Conservation (phyloP, 1,140 invertebrate species). For the Monomorium pharaonis region DNA sequence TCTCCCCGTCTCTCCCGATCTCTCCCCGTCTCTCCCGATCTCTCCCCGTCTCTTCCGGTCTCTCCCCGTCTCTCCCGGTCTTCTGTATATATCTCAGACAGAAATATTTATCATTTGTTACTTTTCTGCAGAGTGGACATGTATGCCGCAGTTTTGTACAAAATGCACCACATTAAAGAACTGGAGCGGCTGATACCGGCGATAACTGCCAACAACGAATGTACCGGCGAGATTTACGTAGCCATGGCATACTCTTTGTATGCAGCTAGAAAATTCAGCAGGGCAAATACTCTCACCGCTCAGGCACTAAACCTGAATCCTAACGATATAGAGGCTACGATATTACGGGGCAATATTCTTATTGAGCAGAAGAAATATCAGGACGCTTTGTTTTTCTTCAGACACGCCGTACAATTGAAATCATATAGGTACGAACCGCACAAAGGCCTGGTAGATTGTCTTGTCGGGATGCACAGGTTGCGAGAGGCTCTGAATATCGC, state of each 20-base stretch:
- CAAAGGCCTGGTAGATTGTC: conserved; percentile 90
- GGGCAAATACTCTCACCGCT: conserved; percentile 88
- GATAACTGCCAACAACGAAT: conserved; percentile 82
- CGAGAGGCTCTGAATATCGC: conserved; percentile 90
- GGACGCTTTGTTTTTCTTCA: conserved; percentile 90
- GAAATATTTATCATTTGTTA: not conserved
- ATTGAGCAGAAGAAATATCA: conserved; percentile 90
- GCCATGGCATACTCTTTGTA: conserved; percentile 88
- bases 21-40: no score
- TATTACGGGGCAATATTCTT: conserved; percentile 90
- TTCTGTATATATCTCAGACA: not conserved
- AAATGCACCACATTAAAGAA: conserved; percentile 83
- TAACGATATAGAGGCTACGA: conserved; percentile 89
- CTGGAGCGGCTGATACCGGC: conserved; percentile 84
- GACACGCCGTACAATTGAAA: conserved; percentile 89
- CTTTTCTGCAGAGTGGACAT: conserved; percentile 80
- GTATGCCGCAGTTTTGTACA: conserved; percentile 84
- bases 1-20: no score
- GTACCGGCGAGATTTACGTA: conserved; percentile 87
- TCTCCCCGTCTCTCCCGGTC: no score
- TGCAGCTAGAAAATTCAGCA: conserved; percentile 85
- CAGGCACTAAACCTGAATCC: conserved; percentile 85
- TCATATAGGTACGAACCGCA: conserved; percentile 88
- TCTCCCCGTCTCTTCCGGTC: no score
- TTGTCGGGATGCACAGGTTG: conserved; percentile 88